phyloP scores from a whole-genome alignment of 2,888 invertebrate genomes.

The Pheosia gnoma region DNA sequence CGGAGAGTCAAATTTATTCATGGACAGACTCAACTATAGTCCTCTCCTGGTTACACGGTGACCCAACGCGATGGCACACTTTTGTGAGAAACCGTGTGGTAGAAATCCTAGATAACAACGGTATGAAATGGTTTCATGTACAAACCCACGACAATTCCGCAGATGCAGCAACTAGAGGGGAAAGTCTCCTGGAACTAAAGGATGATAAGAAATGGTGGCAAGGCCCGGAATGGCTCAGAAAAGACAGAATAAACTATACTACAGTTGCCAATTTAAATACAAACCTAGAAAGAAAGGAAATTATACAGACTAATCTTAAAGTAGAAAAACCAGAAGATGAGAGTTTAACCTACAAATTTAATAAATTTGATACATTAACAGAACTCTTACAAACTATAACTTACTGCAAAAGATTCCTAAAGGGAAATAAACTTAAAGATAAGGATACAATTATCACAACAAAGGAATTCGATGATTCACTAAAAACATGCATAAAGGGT shows the following conservation, averaged over 20 bases:
- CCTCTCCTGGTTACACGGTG: conserved; percentile 3
- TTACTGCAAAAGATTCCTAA: conserved; percentile 24
- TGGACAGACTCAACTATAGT: conserved; percentile 2
- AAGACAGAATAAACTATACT: conserved; percentile 15
- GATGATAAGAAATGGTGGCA: conserved; percentile 23
- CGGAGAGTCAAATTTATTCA: background rate
- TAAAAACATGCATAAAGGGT: conserved; percentile 20
- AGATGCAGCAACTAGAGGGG: conserved; percentile 28
- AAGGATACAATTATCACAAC: conserved; percentile 15
- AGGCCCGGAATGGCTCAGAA: conserved; percentile 27
- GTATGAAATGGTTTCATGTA: conserved; percentile 27
- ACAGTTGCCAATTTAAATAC: conserved; percentile 13
- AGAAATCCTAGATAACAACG: conserved; percentile 22
- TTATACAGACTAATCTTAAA: conserved; percentile 7
- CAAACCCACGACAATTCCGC: conserved; percentile 29
- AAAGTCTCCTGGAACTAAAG: conserved; percentile 18
- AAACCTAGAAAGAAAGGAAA: conserved; percentile 21
- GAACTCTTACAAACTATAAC: conserved; percentile 17
- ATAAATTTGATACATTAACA: conserved; percentile 14
- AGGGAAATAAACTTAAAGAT: conserved; percentile 13
- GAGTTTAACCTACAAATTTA: conserved; percentile 11
- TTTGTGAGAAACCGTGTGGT: conserved; percentile 29
- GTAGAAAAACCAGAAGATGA: background rate
- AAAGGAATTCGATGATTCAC: conserved; percentile 22
- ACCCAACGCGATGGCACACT: conserved; percentile 24